A percentile compares a stretch with the other conserved stretches of the same genome.
phyloP scores from a whole-genome alignment of 2,888 invertebrate species.

The Bursaphelenchus okinawaensis region DNA sequence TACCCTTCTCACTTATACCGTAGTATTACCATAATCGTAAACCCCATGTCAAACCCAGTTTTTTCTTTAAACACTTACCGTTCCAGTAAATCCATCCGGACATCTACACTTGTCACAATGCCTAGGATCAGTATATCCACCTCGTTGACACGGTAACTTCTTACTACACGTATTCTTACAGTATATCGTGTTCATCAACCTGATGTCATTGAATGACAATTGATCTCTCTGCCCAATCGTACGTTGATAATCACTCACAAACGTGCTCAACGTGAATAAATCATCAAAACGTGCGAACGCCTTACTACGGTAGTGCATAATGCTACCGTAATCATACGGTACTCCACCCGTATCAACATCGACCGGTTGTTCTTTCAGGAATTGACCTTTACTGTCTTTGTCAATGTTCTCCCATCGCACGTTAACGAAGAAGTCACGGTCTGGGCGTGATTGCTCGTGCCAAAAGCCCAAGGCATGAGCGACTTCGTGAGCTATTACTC shows the following conservation, averaged over 20 bases:
- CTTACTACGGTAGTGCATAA: constrained; percentile 58
- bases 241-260: constrained; percentile 56
- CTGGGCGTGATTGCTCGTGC: constrained; percentile 57
- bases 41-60: not conserved
- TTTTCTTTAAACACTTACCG: constrained; percentile 13
- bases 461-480: constrained; percentile 58
- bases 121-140: constrained; percentile 58
- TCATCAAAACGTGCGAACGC: constrained; percentile 57
- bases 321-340: constrained; percentile 57
- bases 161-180: constrained; percentile 45
- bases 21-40: no score
- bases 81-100: constrained; percentile 58
- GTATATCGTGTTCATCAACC: constrained; percentile 57
- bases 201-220: constrained; percentile 57
- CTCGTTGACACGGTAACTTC: constrained; percentile 53
- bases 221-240: constrained; percentile 58
- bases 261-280: constrained; percentile 57
- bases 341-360: constrained; percentile 57
- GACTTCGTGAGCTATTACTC: constrained; percentile 59
- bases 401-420: constrained; percentile 56
- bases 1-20: no score
- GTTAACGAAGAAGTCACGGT: constrained; percentile 54
- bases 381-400: constrained; percentile 56
- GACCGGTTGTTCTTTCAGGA: constrained; percentile 55
- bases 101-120: constrained; percentile 55